Base-by-base conservation (phyloP, 2,797 vertebrate species). In the Enteromius mattozi region DNA sequence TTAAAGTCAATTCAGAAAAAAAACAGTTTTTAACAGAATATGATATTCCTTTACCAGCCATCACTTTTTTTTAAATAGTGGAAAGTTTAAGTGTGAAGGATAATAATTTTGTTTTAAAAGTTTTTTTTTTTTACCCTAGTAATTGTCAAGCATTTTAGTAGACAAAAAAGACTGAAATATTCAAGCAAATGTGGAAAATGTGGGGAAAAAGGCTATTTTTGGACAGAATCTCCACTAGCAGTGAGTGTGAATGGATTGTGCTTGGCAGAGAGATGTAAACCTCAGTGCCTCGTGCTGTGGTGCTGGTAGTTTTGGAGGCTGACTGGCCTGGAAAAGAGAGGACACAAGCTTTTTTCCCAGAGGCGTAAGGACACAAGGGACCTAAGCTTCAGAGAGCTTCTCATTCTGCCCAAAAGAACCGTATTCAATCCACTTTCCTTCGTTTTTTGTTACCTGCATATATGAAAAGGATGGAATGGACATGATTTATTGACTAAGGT, bases 201-300 rank as follows among this genome's bases (percentile, higher is more conserved):
- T 30, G 19, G 33, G 40, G n/a, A 17, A 19, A 37, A 24, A 7
- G n/a, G 35, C 16, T 79, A 63, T 84, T 72, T 84, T 84, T 35
- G 13, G 24, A 35, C 61, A 6, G 35, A 77, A 42, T 40, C 78
- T 35, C 75, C 49, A 42, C 37, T 72, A n/a, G 51, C 68, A 1
- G 12, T 33, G 49, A 56, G 66, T 17, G 33, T 69, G 61, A 35
- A 21, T 69, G 63, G 54, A 61, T 77, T 56, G 61, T 83, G 65
- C 19, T 84, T 24, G 75, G 74, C 19, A n/a, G 24, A 78, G 74
- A 61, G 65, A 78, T 70, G 27, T 45, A 70, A 70, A 70, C 47
- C 74, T 61, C 4, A 14, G 75, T 84, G 75, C 82, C 75, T 84
- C 71, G 30, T 65, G 61, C 12, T 56, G 12, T 78, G n/a, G 54